These are phyloP conservation scores for Atherix ibis DNA, from an alignment of 2,888 invertebrate species.

Conservation along the genomic window DNA sequence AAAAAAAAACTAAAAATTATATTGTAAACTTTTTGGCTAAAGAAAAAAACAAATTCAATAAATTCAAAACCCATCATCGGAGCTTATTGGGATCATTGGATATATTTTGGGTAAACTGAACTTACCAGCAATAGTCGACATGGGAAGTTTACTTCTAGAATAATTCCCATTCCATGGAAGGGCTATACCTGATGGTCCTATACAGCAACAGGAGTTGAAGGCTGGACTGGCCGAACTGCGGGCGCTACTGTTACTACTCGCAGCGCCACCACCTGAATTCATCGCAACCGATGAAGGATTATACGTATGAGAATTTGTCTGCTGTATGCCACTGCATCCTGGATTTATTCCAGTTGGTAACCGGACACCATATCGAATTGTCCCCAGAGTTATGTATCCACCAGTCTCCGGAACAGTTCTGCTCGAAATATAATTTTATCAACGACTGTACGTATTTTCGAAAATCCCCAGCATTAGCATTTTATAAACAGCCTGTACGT, in stretches of 20 bases:
- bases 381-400: slow-evolving; percentile 14
- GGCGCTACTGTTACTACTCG: slow-evolving; percentile 3
- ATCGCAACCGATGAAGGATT: background rate
- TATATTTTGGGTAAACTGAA: too few relatives aligned
- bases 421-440: too few relatives aligned
- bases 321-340: background rate
- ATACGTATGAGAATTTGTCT: background rate
- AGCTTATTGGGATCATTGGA: too few relatives aligned
- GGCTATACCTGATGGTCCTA: slow-evolving; percentile 7
- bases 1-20: too few relatives aligned
- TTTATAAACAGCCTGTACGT: too few relatives aligned
- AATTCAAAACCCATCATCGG: too few relatives aligned
- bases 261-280: background rate
- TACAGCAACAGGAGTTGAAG: slow-evolving; percentile 11
- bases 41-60: too few relatives aligned
- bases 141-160: slow-evolving; percentile 6
- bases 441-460: too few relatives aligned
- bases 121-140: too few relatives aligned
- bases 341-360: background rate
- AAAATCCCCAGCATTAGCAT: too few relatives aligned
- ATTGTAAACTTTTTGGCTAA: too few relatives aligned
- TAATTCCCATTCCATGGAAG: slow-evolving; percentile 11
- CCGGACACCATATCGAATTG: slow-evolving; percentile 15
- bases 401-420: slow-evolving; percentile 14
- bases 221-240: slow-evolving; percentile 4